A percentile compares a stretch with the other conserved stretches of the same genome.
These are phyloP conservation scores for human DNA, from an alignment of 2,113 vertebrate species.

Conservation along the genomic window GRCh38 chr5:12219001-12219500, in stretches of 20 bases:
- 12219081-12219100: neutral
- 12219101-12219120: neutral
- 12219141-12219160: neutral
- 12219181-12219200: neutral
- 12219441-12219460: slow-evolving; percentile 18
- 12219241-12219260: neutral
- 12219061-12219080: neutral
- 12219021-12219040: neutral
- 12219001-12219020: neutral
- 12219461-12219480: neutral
- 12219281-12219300: neutral
- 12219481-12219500: neutral
- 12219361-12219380: neutral
- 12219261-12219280: neutral
- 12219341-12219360: slow-evolving; percentile 14
- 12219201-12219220: neutral
- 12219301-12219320: slow-evolving; percentile 15
- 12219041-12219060: neutral
- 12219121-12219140: neutral
- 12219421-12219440: neutral
- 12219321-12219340: neutral
- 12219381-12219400: neutral
- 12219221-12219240: neutral
- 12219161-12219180: neutral
- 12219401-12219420: slow-evolving; percentile 35